Evolutionary conservation across 1,140 invertebrate genomes (phyloP).

Genomic region (Ceratosolen fusciceps): DNA sequence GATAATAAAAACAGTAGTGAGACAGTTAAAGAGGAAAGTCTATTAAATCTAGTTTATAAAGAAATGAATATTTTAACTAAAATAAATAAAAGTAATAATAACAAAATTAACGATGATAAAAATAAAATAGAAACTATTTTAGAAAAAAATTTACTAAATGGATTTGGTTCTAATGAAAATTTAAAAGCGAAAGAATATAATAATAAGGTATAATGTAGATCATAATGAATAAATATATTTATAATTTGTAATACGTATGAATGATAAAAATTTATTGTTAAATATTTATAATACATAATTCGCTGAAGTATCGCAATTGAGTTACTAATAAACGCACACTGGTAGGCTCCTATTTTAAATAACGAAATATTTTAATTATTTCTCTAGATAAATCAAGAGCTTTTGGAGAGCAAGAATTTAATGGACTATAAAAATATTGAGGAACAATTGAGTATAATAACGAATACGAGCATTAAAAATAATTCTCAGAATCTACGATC

Average conservation of each 20-base stretch:
- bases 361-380: not conserved
- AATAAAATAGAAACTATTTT: not conserved
- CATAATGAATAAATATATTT: not conserved
- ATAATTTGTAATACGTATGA: too few relatives aligned
- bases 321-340: too few relatives aligned
- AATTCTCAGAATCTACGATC: not conserved
- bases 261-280: too few relatives aligned
- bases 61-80: constrained; percentile 19
- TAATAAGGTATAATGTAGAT: not conserved
- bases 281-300: too few relatives aligned
- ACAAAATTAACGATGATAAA: not conserved
- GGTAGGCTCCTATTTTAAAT: too few relatives aligned
- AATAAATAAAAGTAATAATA: not conserved
- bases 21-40: not conserved
- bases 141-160: not conserved
- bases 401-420: not conserved
- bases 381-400: not conserved
- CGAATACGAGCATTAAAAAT: not conserved
- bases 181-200: not conserved
- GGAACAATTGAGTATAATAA: constrained; percentile 19
- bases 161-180: not conserved
- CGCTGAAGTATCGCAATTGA: too few relatives aligned
- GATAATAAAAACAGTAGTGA: constrained; percentile 1
- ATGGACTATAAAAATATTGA: constrained; percentile 26
- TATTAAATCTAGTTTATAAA: constrained; percentile 14